Evolutionary conservation across 2,797 vertebrate genomes (phyloP).

Genomic region (Dryobates pubescens): DNA sequence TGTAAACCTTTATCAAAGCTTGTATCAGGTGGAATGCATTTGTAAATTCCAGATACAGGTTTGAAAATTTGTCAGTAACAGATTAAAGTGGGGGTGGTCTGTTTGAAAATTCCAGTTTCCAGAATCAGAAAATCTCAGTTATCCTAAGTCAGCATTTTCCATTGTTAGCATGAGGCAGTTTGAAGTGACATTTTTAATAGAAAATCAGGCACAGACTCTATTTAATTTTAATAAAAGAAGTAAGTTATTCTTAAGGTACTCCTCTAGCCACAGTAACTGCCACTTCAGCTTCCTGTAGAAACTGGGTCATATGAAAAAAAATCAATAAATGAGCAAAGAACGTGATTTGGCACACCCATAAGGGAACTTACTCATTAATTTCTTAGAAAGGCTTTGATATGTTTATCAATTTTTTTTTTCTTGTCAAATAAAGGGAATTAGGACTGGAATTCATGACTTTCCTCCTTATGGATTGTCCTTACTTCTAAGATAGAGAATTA

Average conservation of each 20-base stretch:
- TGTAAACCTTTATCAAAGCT: not conserved
- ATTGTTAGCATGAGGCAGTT: not conserved
- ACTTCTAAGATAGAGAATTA: not conserved
- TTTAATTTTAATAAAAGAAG: not conserved
- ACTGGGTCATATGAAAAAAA: not conserved
- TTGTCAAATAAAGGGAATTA: not conserved
- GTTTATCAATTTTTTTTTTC: conserved; percentile 1
- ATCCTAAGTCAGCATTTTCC: not conserved
- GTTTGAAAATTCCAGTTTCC: not conserved
- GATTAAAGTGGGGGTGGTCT: not conserved
- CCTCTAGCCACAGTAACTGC: not conserved
- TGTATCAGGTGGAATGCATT: not conserved
- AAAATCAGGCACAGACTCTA: not conserved
- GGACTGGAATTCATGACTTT: not conserved
- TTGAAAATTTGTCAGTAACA: not conserved
- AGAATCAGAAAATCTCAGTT: not conserved
- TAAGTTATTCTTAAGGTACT: not conserved
- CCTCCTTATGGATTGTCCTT: not conserved
- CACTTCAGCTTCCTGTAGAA: conserved; percentile 11
- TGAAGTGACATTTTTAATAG: not conserved
- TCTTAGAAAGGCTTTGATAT: conserved; percentile 2
- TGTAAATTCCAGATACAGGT: not conserved
- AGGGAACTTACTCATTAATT: not conserved
- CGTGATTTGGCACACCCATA: not conserved
- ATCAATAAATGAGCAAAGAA: not conserved